These are phyloP conservation scores for Ptychobarbus kaznakovi DNA, from an alignment of 2,797 vertebrate genomes.

Conservation along the genomic window DNA sequence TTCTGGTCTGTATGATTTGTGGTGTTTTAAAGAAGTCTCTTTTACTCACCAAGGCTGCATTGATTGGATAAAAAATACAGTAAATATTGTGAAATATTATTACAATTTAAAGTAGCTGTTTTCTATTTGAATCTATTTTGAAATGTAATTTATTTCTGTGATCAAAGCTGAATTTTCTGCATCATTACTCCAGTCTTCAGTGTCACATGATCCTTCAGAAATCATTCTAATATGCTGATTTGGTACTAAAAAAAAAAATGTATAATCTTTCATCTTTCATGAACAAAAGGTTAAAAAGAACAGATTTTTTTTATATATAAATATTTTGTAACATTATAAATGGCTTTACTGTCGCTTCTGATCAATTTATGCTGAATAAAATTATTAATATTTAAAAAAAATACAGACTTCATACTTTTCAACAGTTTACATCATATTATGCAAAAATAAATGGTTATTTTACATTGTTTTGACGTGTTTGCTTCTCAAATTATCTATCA, in stretches of 20 bases:
- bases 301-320: neutral
- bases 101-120: neutral
- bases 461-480: neutral
- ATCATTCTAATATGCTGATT: neutral
- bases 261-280: neutral
- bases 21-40: neutral
- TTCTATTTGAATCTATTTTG: neutral
- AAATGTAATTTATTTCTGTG: neutral
- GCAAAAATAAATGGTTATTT: neutral
- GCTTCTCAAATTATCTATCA: neutral
- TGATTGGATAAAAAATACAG: neutral
- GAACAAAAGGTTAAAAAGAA: neutral
- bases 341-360: neutral
- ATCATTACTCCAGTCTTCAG: neutral
- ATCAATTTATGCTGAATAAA: neutral
- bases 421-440: neutral
- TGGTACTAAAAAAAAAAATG: neutral
- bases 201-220: neutral
- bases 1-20: neutral
- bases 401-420: neutral
- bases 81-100: neutral
- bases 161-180: neutral
- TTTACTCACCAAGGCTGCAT: neutral
- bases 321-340: neutral
- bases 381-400: neutral